Base-by-base conservation (phyloP, 2,797 vertebrate species). In the Distichodus sexfasciatus region DNA sequence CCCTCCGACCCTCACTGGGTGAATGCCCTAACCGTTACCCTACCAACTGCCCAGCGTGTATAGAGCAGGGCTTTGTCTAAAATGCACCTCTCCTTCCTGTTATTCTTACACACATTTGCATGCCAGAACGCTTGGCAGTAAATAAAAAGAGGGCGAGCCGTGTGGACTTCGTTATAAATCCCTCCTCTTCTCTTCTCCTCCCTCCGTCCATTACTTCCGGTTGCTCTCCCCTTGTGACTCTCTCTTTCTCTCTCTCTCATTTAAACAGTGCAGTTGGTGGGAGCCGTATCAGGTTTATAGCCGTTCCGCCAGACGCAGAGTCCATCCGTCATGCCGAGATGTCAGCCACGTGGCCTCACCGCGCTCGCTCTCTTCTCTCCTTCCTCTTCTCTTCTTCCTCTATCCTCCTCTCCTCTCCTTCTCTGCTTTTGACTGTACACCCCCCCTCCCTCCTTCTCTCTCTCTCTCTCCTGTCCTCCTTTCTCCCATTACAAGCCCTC, bases 221-320 rank as follows among this genome's bases (percentile, higher is more conserved):
- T n/a, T n/a, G n/a, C 48, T 31, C 6, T 51, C 29, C 8, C 43
- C 47, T 19, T 28, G 31, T 40, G 28, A 14, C 2, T 23, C 44
- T 51, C 26, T 43, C 58, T 12, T n/a, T 53, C 28, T 19, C 24
- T 35, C n/a, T 9, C 17, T 15, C 40, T 17, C 5, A 14, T 66
- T 69, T 10, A 69, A 55, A 64, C 12, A 1, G 58, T 23, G 24
- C 21, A 47, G 21, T 29, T n/a, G 66, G 43, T 50, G 36, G 11
- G 47, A 61, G 66, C 74, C 62, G 21, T 23, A 23, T 50, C 55
- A 35, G 23, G 33, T 23, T 67, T 50, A 65, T 41, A 64, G 60
- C 64, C 69, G 59, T 75, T 58, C 57, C 62, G 47, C 64, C 66
- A 61, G 71, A 71, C 69, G 47, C 21, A 50, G 36, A 69, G 47